These are phyloP conservation scores for Drosophila flavopinicola DNA, from an alignment of 2,888 invertebrate species.

Conservation along the genomic window DNA sequence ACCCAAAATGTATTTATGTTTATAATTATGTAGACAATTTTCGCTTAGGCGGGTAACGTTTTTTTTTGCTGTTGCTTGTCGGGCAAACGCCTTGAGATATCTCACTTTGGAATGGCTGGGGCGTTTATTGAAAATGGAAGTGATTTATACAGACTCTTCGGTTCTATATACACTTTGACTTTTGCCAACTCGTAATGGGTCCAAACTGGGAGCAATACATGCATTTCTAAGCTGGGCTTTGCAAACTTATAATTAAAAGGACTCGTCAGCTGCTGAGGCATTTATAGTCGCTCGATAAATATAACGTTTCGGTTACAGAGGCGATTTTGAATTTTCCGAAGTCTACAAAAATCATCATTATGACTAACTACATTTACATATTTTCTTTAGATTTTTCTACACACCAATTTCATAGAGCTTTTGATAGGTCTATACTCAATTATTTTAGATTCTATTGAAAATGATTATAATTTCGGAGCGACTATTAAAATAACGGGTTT, in stretches of 20 bases:
- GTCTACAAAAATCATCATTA: no score
- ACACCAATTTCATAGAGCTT: neutral
- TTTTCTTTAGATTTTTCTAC: no score
- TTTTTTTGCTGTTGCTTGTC: constrained; percentile 6
- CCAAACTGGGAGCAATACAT: constrained; percentile 25
- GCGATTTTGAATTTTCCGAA: no score
- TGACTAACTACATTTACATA: no score
- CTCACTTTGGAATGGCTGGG: constrained; percentile 49
- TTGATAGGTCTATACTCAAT: neutral
- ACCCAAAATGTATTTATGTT: constrained; percentile 9
- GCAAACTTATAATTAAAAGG: neutral
- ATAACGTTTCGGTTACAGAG: neutral
- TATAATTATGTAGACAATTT: constrained; percentile 41
- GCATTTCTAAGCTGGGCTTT: constrained; percentile 5
- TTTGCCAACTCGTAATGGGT: neutral
- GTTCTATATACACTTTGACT: constrained; percentile 1
- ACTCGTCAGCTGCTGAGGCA: neutral
- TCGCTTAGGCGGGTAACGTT: constrained; percentile 65
- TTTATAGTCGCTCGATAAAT: neutral
- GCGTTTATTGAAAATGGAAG: constrained; percentile 8
- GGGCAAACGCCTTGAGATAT: constrained; percentile 14
- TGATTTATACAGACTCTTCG: constrained; percentile 14
- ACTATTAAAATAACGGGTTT: neutral
- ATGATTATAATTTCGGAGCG: neutral
- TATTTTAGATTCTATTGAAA: neutral